Base-by-base conservation (phyloP, 2,888 invertebrate genomes). In the Icerya purchasi region DNA sequence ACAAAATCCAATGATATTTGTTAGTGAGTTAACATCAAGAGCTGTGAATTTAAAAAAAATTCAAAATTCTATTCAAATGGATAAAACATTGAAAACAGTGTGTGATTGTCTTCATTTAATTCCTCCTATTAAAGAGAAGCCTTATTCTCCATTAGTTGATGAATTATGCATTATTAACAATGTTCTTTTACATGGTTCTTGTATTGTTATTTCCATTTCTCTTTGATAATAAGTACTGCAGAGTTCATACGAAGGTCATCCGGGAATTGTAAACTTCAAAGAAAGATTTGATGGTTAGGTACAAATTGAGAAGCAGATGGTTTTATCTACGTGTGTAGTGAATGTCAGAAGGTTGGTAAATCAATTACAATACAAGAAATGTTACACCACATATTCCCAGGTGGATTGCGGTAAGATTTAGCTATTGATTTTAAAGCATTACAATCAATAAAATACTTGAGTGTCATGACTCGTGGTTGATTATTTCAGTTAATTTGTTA, bases 201-300 rank as follows among this genome's bases (percentile, higher is more conserved):
- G 53, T 20, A 53, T 58, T 21, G 49, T 58, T 5, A 58, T 58
- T 58, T 53, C 58, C 8, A 2, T 20, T 18, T 2, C 19, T 2
- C n/a, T 58, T 5, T 22, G 36, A 5, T 2, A 53, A 8, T n/a
- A 1, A 20, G 56, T 61, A 2, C 24, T 61, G 2, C 14, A 56
- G 3, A 50, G 25, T 53, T 59, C 61, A 1, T 59, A 56, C 53
- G 57, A 61, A 59, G 61, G 61, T 2, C 61, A 61, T 49, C 59
- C 58, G 14, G 61, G 61, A 3, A 59, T 59, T 36, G 54, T 50
- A 3, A 53, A 52, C 50, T 61, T 3, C 8, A 59, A 21, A 24
- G 24, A 19, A 61, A 61, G 50, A 56, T 61, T 2, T 59, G 57
- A 57, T 61, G 59, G 59, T 50, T 56, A n/a, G 49, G 52, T 1